Base-by-base conservation (phyloP, 2,797 vertebrate genomes). In the Dendrocincla tyrannina region DNA sequence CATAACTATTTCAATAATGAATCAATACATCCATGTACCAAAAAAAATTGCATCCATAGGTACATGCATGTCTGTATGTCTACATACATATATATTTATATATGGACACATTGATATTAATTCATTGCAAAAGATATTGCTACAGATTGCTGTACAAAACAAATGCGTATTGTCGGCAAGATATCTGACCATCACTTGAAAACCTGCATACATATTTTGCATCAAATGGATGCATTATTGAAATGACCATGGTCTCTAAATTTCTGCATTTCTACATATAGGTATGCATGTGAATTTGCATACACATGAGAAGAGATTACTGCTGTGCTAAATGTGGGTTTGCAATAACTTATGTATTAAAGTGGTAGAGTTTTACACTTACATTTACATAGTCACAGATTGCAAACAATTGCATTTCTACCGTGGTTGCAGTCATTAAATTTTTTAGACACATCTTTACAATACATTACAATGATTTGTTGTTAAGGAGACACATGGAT, bases 201-300 rank as follows among this genome's bases (percentile, higher is more conserved):
- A 94, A 62, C 5, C 23, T 78, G 33, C 42, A 28, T 18, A 44
- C 2, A 11, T 68, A 30, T 49, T 91, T 75, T 73, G 13, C 10
- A 63, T 56, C n/a, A 76, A 89, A 88, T 37, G 35, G 62, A 55
- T 73, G n/a, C 22, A 12, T 33, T 60, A 41, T 19, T 41, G n/a
- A 94, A 92, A 92, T 41, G 0, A 64, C 11, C 8, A 1, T 5
- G 24, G 8, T 68, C 32, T 85, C 78, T 70, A 70, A 56, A 70
- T 56, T 39, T 27, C 5, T 22, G 64, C 46, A 62, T 72, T 93
- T 72, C 50, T 69, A 33, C 10, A 7, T 17, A 68, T 3, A 41
- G 5, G 17, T 49, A 52, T 0, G 0, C 10, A 2, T 4, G 7
- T 15, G 20, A n/a, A 53, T 58, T 50, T 62, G 42, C 37, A 81